Conservation (phyloP, 2,888 invertebrate species). For the Drosophila neotestacea region DNA sequence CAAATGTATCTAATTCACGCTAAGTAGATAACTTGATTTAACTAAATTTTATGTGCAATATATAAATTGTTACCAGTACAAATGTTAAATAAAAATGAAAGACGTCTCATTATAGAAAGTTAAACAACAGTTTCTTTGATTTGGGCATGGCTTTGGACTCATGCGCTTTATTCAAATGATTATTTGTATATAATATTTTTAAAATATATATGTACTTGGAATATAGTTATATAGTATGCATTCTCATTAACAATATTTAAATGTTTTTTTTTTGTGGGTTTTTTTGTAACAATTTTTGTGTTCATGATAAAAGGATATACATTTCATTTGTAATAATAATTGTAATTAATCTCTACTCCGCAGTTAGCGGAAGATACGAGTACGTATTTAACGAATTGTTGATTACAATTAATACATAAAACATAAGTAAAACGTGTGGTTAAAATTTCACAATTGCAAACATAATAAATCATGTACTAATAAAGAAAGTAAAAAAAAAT, state of each 20-base stretch:
- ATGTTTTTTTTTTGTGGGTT: constrained; percentile 32
- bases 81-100: constrained; percentile 13
- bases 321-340: constrained; percentile 22
- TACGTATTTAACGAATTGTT: constrained; percentile 16
- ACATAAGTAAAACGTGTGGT: constrained; percentile 53
- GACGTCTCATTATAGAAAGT: not conserved
- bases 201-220: constrained; percentile 48
- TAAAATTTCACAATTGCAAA: constrained; percentile 58
- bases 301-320: constrained; percentile 43
- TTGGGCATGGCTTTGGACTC: constrained; percentile 53
- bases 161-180: constrained; percentile 64
- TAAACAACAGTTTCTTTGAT: constrained; percentile 29
- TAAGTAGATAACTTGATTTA: not conserved
- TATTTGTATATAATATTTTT: constrained; percentile 38
- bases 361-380: constrained; percentile 8
- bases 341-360: constrained; percentile 30
- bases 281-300: constrained; percentile 58
- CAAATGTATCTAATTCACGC: not conserved
- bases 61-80: not conserved
- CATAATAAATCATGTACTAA: constrained; percentile 54
- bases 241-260: constrained; percentile 50
- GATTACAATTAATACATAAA: constrained; percentile 59
- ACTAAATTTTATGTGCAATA: constrained; percentile 24
- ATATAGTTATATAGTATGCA: constrained; percentile 45
- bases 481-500: constrained; percentile 30